Conservation (phyloP, 2,888 invertebrate genomes). For the Xestia ashworthii region DNA sequence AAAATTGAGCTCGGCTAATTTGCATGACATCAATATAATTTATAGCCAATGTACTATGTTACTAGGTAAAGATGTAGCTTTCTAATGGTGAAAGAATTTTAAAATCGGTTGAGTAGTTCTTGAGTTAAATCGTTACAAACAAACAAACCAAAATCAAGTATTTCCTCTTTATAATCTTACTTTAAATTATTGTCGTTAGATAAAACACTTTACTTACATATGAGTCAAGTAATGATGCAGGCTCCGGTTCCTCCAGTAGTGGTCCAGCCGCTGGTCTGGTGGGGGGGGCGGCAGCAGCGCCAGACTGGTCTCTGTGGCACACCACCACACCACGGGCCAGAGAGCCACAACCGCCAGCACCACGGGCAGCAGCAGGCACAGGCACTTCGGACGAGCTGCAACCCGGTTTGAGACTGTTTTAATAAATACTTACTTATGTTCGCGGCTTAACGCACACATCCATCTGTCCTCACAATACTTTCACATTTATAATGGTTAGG, state of each 20-base stretch:
- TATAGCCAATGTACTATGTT: no score
- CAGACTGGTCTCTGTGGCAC: constrained; percentile 62
- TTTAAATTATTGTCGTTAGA: background rate
- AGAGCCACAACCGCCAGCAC: constrained; percentile 51
- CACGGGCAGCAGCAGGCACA: constrained; percentile 63
- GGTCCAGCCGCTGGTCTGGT: constrained; percentile 71
- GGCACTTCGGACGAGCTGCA: constrained; percentile 72
- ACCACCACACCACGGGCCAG: constrained; percentile 67
- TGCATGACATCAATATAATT: no score
- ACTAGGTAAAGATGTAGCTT: no score
- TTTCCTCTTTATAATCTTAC: no score
- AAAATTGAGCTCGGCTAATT: no score
- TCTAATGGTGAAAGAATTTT: no score
- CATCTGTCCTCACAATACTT: background rate
- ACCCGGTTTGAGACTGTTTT: background rate
- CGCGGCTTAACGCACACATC: background rate
- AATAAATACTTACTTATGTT: background rate
- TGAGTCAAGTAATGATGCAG: constrained; percentile 77
- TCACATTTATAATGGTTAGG: background rate
- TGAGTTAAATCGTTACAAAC: no score
- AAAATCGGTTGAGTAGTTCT: no score
- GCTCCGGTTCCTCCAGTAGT: constrained; percentile 75
- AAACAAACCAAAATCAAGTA: no score
- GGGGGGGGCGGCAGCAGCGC: constrained; percentile 72
- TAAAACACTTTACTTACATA: constrained; percentile 73